phyloP scores from a whole-genome alignment of 1,140 invertebrate species.

The Brachionus sp. region DNA sequence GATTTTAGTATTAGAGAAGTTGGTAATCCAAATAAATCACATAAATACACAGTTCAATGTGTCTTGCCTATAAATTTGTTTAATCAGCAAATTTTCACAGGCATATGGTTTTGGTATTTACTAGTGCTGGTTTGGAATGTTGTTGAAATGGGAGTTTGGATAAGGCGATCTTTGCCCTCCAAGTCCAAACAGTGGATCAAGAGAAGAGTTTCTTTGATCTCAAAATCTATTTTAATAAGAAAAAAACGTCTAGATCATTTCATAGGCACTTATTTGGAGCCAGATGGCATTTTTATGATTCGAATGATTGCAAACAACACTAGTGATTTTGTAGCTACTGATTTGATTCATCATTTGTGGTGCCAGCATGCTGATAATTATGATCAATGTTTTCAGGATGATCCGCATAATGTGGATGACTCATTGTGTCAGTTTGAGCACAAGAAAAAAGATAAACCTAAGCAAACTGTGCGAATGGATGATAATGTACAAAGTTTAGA shows the following conservation, averaged over 20 bases:
- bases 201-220: conserved; percentile 32
- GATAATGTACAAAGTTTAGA: neutral
- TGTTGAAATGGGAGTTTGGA: conserved; percentile 51
- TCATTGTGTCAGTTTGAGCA: conserved; percentile 17
- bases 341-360: conserved; percentile 48
- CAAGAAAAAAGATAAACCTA: conserved; percentile 24
- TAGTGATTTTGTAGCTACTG: conserved; percentile 63
- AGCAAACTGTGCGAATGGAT: neutral
- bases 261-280: conserved; percentile 61
- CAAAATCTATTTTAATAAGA: conserved; percentile 47
- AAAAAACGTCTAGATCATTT: conserved; percentile 57
- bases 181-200: conserved; percentile 38
- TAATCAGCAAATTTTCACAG: conserved; percentile 59
- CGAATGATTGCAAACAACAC: conserved; percentile 62
- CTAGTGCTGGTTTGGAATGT: conserved; percentile 52
- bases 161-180: neutral
- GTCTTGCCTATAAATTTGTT: conserved; percentile 58
- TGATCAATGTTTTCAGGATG: conserved; percentile 19
- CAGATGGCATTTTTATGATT: conserved; percentile 62
- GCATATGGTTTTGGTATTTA: conserved; percentile 58
- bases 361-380: conserved; percentile 44
- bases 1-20: conserved; percentile 42
- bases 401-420: neutral
- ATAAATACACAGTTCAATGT: conserved; percentile 56
- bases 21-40: conserved; percentile 40